phyloP scores from a whole-genome alignment of 2,888 invertebrate genomes.

The Chironomus riparius region DNA sequence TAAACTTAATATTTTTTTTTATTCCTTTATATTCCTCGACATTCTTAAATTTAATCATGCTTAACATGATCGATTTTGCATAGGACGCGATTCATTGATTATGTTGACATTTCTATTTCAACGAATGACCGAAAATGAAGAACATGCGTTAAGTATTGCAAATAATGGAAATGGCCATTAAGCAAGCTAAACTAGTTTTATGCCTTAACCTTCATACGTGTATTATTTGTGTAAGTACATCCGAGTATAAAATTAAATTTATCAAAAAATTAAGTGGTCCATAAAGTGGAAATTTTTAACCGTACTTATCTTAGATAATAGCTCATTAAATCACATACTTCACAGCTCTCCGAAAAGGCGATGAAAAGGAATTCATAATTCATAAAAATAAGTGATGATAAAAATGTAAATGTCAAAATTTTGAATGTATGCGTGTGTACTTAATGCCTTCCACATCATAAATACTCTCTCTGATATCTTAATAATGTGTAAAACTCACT shows the following conservation, averaged over 20 bases:
- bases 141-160: background rate
- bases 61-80: constrained; percentile 3
- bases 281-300: background rate
- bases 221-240: background rate
- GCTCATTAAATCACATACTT: background rate
- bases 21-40: background rate
- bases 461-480: background rate
- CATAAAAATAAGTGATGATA: background rate
- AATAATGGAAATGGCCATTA: background rate
- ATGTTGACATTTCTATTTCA: constrained; percentile 6
- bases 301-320: background rate
- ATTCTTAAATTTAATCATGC: constrained; percentile 2
- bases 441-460: background rate
- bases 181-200: background rate
- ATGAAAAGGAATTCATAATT: background rate
- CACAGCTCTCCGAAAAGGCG: background rate
- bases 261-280: background rate
- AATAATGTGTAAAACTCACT: constrained; percentile 15
- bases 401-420: background rate
- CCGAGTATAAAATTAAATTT: background rate
- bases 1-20: background rate
- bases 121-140: background rate
- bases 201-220: background rate
- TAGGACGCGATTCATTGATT: background rate
- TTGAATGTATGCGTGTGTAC: background rate